Conservation (phyloP, 2,888 invertebrate genomes). For the Drosophila lutescens region DNA sequence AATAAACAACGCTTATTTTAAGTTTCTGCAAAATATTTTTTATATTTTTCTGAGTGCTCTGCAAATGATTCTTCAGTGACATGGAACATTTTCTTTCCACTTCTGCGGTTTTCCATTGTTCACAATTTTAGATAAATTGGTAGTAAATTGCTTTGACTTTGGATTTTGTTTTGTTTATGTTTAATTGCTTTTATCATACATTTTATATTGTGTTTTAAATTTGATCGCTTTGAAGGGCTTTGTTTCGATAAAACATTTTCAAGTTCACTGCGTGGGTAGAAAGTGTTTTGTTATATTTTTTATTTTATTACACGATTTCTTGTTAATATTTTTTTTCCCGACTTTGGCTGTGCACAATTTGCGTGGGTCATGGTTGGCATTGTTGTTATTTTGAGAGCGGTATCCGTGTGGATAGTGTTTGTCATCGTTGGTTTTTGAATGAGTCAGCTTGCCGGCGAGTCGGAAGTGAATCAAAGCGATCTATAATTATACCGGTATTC, state of each 20-base stretch:
- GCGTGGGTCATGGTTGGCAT: constrained; percentile 74
- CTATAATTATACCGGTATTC: constrained; percentile 33
- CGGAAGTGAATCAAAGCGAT: constrained; percentile 59
- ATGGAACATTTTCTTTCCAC: constrained; percentile 65
- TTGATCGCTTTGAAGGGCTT: constrained; percentile 51
- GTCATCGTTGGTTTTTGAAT: constrained; percentile 54
- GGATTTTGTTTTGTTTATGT: constrained; percentile 29
- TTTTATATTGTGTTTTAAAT: constrained; percentile 39
- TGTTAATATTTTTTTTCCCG: constrained; percentile 12
- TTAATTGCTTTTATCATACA: constrained; percentile 59
- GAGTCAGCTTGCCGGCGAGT: constrained; percentile 67
- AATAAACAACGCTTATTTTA: neutral
- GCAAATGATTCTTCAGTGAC: constrained; percentile 32
- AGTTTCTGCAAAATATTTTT: neutral
- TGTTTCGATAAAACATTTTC: constrained; percentile 66
- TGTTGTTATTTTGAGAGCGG: constrained; percentile 7
- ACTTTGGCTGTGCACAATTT: constrained; percentile 34
- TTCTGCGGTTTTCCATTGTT: constrained; percentile 61
- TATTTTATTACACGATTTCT: constrained; percentile 35
- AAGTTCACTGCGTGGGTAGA: constrained; percentile 72
- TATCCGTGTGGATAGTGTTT: constrained; percentile 54
- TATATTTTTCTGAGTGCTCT: constrained; percentile 9
- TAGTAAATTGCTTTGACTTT: constrained; percentile 49
- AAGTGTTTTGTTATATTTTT: constrained; percentile 26
- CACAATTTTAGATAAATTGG: constrained; percentile 28